A percentile compares a stretch with the other conserved stretches of the same genome.
Evolutionary conservation across 2,797 vertebrate species (phyloP).

Genomic region (Enoplosus armatus): DNA sequence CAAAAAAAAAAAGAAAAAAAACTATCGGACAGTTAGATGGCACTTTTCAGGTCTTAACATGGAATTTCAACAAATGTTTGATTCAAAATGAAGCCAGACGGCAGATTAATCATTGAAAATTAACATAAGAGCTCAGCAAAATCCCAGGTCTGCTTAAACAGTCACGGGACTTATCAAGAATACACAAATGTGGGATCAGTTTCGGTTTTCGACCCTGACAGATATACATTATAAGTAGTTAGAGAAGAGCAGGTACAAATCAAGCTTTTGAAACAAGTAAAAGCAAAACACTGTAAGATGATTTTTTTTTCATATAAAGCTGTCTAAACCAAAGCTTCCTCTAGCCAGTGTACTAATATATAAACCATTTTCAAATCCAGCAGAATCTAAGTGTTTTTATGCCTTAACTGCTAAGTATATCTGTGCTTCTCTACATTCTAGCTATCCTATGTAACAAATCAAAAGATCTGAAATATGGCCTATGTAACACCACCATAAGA

Average conservation of each 20-base stretch:
- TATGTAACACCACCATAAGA: conserved; percentile 52
- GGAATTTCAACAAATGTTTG: conserved; percentile 66
- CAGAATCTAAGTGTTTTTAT: conserved; percentile 86
- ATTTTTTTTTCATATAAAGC: conserved; percentile 86
- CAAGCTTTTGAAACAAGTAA: conserved; percentile 83
- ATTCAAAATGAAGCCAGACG: conserved; percentile 53
- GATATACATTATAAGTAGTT: conserved; percentile 62
- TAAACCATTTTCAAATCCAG: conserved; percentile 88
- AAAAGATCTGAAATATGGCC: conserved; percentile 67
- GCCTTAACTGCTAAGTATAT: conserved; percentile 75
- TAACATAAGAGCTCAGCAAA: conserved; percentile 44
- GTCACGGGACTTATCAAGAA: conserved; percentile 54
- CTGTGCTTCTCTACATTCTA: conserved; percentile 88
- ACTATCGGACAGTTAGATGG: conserved; percentile 60
- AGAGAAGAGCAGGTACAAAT: conserved; percentile 83
- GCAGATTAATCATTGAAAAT: conserved; percentile 52
- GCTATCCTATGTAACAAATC: conserved; percentile 77
- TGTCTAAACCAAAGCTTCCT: conserved; percentile 88
- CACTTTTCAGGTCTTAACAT: conserved; percentile 73
- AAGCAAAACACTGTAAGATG: conserved; percentile 86
- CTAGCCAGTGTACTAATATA: conserved; percentile 87
- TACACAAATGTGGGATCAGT: conserved; percentile 66
- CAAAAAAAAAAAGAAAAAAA: conserved; percentile 6
- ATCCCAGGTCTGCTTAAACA: conserved; percentile 63
- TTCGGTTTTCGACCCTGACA: conserved; percentile 47